These are phyloP conservation scores for Petrocephalus microphthalmus DNA, from an alignment of 2,113 vertebrate genomes.

Conservation along the genomic window DNA sequence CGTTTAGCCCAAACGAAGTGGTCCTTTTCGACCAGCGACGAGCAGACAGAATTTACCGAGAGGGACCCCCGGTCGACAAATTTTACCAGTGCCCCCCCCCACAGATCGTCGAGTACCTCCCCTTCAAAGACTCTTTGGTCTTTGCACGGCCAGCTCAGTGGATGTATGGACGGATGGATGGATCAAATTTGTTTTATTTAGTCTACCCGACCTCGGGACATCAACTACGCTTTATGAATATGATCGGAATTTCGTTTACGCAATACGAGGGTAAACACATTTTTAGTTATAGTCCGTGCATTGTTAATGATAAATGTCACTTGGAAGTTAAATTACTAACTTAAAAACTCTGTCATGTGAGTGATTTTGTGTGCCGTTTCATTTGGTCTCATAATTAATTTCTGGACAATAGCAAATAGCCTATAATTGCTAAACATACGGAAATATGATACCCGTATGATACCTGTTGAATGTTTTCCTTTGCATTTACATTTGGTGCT, in stretches of 20 bases:
- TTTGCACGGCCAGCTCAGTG: too few relatives aligned
- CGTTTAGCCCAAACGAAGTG: background rate
- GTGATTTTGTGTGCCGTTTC: background rate
- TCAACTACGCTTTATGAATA: background rate
- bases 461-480: background rate
- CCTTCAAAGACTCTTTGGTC: too few relatives aligned
- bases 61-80: background rate
- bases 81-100: background rate
- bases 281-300: background rate
- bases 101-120: background rate
- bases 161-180: background rate
- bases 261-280: background rate
- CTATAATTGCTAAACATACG: background rate
- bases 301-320: background rate
- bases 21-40: background rate
- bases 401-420: background rate
- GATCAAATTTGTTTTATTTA: background rate
- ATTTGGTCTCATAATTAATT: background rate
- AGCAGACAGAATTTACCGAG: background rate
- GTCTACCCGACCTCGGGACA: background rate
- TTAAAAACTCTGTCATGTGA: background rate
- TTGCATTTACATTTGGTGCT: background rate
- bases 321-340: background rate
- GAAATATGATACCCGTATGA: too few relatives aligned
- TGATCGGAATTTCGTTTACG: background rate